phyloP scores from a whole-genome alignment of 1,140 invertebrate species.

The Zophobas morio region DNA sequence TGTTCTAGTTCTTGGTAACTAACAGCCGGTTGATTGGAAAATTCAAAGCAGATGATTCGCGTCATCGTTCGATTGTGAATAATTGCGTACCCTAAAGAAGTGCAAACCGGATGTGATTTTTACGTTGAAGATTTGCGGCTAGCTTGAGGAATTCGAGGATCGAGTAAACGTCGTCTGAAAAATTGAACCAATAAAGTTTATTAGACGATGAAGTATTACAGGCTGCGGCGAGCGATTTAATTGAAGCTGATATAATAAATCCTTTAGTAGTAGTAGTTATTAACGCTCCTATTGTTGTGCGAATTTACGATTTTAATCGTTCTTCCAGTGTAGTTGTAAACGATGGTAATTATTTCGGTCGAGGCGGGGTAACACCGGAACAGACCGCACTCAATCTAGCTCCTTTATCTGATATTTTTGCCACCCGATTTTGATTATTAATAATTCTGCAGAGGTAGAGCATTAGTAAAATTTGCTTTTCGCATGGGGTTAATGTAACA shows the following conservation, averaged over 20 bases:
- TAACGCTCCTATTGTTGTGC: conserved; percentile 35
- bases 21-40: conserved; percentile 15
- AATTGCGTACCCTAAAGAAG: not conserved
- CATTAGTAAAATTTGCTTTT: conserved; percentile 7
- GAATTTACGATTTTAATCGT: conserved; percentile 42
- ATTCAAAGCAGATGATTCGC: conserved; percentile 20
- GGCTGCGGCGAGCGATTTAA: conserved; percentile 20
- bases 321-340: conserved; percentile 40
- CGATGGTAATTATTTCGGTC: conserved; percentile 34
- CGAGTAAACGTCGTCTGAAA: conserved; percentile 1
- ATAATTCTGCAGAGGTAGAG: not conserved
- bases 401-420: conserved; percentile 24
- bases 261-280: conserved; percentile 39
- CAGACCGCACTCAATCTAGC: conserved; percentile 20
- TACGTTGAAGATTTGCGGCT: not conserved
- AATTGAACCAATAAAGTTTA: conserved; percentile 10
- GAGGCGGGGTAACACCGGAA: conserved; percentile 14
- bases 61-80: conserved; percentile 4
- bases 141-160: not conserved
- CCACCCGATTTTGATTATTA: conserved; percentile 18
- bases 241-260: conserved; percentile 37
- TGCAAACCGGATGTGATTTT: conserved; percentile 15
- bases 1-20: not conserved
- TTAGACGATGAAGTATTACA: conserved; percentile 7
- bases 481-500: conserved; percentile 3